These are phyloP conservation scores for Cercopithecus diana DNA, from an alignment of 2,797 vertebrate genomes.

Conservation along the genomic window DNA sequence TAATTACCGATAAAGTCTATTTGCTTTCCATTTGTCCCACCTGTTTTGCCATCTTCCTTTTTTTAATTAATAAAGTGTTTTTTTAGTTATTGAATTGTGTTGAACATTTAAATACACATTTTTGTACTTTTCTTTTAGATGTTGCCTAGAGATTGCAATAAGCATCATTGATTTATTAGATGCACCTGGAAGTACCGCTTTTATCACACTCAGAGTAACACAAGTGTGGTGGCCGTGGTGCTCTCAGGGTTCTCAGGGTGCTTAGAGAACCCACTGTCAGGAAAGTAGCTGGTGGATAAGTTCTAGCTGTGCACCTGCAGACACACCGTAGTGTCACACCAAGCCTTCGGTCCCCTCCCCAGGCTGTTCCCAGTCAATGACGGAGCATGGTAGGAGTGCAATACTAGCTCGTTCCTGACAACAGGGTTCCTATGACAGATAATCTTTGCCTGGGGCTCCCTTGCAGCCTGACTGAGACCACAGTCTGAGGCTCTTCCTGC, in stretches of 20 bases:
- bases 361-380: background rate
- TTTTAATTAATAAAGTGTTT: background rate
- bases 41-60: background rate
- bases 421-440: background rate
- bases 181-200: accelerated
- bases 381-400: too few species aligned
- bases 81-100: background rate
- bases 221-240: accelerated
- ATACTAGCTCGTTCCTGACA: background rate
- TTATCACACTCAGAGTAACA: background rate
- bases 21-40: background rate
- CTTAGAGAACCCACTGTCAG: background rate
- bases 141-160: background rate
- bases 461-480: background rate
- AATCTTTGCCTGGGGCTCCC: background rate
- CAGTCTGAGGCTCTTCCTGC: background rate
- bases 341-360: background rate
- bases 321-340: accelerated
- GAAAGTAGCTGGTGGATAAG: accelerated
- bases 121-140: background rate
- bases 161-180: background rate
- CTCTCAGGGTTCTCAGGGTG: background rate
- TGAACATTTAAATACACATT: too few species aligned
- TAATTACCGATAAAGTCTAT: background rate
- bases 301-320: background rate